A percentile compares a stretch with the other conserved stretches of the same genome.
Conservation (phyloP, 1,140 invertebrate genomes). For the Dufourea novaeangliae region DNA sequence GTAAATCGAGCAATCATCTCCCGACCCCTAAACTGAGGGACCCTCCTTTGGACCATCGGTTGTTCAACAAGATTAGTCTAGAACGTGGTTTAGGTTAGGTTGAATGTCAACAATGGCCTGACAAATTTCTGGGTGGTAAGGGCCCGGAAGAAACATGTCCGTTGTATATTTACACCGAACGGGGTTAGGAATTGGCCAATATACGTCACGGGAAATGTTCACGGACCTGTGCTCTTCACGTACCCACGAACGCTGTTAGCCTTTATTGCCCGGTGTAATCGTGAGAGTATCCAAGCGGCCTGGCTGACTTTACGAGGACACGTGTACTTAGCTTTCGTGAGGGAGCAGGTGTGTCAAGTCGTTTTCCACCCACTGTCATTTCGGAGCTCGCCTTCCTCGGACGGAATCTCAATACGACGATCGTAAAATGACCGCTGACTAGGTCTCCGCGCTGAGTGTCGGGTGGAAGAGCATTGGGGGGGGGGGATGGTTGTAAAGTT, state of each 20-base stretch:
- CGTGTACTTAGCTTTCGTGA: too few species aligned
- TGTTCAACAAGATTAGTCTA: not conserved
- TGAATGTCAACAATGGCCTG: too few species aligned
- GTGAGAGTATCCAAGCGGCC: slow-evolving; percentile 4
- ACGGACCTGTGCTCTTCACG: too few species aligned
- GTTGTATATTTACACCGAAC: too few species aligned
- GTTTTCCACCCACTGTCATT: not conserved
- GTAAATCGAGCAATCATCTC: slow-evolving; percentile 67
- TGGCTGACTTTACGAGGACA: slow-evolving; percentile 3
- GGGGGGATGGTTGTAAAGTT: not conserved
- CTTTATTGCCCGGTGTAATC: not conserved
- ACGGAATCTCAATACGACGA: not conserved
- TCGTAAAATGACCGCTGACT: slow-evolving; percentile 36
- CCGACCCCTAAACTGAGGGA: too few species aligned
- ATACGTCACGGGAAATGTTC: not conserved
- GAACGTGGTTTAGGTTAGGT: too few species aligned
- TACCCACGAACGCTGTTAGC: not conserved
- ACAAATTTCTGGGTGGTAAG: too few species aligned
- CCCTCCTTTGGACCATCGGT: not conserved
- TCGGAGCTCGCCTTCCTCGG: not conserved
- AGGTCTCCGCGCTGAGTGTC: too few species aligned
- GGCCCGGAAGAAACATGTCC: too few species aligned
- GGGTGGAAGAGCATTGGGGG: too few species aligned
- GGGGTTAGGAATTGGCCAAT: too few species aligned
- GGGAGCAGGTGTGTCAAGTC: not conserved